phyloP scores from a whole-genome alignment of 2,797 vertebrate genomes.

The Spheniscus humboldti region DNA sequence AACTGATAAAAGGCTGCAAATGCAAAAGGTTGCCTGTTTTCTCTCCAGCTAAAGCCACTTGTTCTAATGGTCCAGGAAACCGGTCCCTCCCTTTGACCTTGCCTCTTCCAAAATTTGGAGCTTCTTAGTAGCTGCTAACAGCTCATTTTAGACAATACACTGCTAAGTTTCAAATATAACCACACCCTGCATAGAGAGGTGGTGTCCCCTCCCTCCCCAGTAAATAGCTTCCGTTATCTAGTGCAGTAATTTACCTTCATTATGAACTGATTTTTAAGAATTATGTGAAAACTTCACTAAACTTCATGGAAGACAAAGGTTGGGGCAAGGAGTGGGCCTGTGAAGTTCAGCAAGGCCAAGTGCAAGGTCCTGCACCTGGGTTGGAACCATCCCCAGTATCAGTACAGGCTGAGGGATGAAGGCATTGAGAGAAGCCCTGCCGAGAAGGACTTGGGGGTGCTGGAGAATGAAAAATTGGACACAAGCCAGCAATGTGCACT shows the following conservation, averaged over 20 bases:
- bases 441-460: neutral
- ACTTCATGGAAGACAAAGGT: neutral
- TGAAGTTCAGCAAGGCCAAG: neutral
- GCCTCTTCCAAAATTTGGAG: neutral
- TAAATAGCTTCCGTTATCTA: neutral
- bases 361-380: neutral
- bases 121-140: neutral
- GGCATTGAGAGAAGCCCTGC: neutral
- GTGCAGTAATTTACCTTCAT: neutral
- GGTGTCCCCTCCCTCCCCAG: neutral
- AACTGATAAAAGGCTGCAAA: neutral
- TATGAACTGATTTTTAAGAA: neutral
- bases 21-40: neutral
- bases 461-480: neutral
- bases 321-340: neutral
- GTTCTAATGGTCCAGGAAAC: neutral
- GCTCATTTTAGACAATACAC: neutral
- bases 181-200: neutral
- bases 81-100: neutral
- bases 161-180: neutral
- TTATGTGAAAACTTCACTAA: neutral
- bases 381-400: rapidly evolving
- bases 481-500: neutral
- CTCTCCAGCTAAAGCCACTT: neutral
- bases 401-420: neutral